Evolutionary conservation across 2,113 vertebrate species (phyloP).

Genomic region (Tamias sibiricus): DNA sequence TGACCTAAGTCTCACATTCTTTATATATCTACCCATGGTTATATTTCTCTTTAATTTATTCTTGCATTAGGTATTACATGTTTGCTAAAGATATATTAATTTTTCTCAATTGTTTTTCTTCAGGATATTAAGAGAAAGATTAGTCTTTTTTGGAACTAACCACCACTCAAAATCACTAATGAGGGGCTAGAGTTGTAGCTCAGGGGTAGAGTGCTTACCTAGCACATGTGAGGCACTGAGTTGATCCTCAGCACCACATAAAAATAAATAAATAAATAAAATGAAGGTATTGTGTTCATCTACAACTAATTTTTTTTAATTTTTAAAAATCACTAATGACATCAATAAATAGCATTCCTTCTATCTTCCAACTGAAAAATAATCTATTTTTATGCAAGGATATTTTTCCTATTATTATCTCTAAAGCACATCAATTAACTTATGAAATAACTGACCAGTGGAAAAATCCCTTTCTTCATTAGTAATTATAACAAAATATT

Average conservation of each 20-base stretch:
- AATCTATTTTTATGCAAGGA: neutral
- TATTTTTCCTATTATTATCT: neutral
- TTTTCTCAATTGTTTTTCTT: neutral
- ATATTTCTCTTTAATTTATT: constrained; percentile 36
- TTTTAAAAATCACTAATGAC: neutral
- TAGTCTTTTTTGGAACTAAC: neutral
- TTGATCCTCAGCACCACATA: no score
- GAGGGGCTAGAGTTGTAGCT: no score
- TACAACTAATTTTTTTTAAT: no score
- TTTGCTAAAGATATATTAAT: neutral
- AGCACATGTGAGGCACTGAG: no score
- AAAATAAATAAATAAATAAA: no score
- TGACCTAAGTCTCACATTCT: constrained; percentile 31
- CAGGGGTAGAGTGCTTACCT: no score
- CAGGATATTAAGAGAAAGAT: neutral
- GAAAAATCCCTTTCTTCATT: neutral
- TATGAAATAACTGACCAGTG: neutral
- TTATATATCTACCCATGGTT: neutral
- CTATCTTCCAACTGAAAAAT: neutral
- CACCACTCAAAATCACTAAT: neutral
- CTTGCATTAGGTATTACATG: neutral
- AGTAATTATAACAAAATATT: neutral
- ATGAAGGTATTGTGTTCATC: no score
- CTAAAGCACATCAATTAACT: neutral
- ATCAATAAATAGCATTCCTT: neutral